Base-by-base conservation (phyloP, 1,140 invertebrate species). In the Conus betulinus region DNA sequence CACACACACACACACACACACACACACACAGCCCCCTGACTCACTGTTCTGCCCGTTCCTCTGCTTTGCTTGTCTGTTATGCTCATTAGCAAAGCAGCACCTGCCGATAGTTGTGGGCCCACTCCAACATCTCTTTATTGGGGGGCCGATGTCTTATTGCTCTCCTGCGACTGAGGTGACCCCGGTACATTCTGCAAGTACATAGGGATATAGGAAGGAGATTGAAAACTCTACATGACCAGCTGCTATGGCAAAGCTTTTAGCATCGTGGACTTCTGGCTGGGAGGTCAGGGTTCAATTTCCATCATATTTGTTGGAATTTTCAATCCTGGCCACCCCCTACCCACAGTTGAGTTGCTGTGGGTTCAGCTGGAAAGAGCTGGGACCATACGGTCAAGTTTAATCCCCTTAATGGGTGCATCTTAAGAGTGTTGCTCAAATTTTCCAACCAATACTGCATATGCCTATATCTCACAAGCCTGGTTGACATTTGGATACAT, bases 11-110 rank as follows among this genome's bases (percentile, higher is more conserved):
- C 39, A 23, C 67, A 74, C 67, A 74, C 67, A 74, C 67, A 8
- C 13, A 20, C 13, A 74, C 67, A 74, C 67, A 74, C 39, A 39
- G 39, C 39, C 39, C 39, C 39, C 76, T 51, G 20, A 90, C 92
- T 89, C 90, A 94, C 93, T 92, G 87, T 87, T 93, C 88, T 57
- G 91, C 63, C 15, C 92, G 27, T 6, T 86, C 87, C 39, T 93
- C 91, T 85, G 92, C 86, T 84, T 94, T 94, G 74, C 90, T 76
- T 92, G 90, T 87, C 94, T 83, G 51, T 89, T 78, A 52, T n/a
- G 81, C 25, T 84, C 88, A 6, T 92, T 88, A 20, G 93, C 88
- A 8, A 8, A 57, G 57, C 63, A 92, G 89, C 6, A 92, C 89
- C 7, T 71, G 27, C 76, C 92, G 92, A 39, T 92, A 90, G 53